phyloP scores from a whole-genome alignment of 2,113 vertebrate genomes.

The Polyodon spathula region DNA sequence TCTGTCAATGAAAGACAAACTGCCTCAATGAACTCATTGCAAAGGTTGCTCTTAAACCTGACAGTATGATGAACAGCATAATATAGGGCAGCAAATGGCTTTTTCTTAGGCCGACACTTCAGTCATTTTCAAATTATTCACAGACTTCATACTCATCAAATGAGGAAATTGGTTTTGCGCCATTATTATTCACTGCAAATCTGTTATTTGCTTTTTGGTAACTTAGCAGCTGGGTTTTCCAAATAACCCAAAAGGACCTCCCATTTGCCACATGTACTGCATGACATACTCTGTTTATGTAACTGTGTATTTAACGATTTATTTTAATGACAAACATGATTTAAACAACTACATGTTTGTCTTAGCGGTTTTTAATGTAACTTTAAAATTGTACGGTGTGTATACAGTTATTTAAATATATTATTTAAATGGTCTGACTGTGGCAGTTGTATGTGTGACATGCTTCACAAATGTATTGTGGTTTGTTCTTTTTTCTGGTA shows the following conservation, averaged over 20 bases:
- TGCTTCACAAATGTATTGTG: too few relatives aligned
- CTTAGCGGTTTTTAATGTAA: too few relatives aligned
- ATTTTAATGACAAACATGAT: too few relatives aligned
- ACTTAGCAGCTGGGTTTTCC: background rate
- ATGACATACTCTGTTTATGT: too few relatives aligned
- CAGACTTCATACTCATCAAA: background rate
- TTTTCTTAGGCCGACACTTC: background rate
- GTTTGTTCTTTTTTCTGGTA: too few relatives aligned
- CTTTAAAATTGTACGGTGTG: too few relatives aligned
- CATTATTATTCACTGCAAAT: background rate
- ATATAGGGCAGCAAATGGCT: conserved; percentile 2
- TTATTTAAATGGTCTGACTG: too few relatives aligned
- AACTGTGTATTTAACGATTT: too few relatives aligned
- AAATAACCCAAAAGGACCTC: background rate
- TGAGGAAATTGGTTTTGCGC: conserved; percentile 5
- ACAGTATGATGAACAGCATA: conserved; percentile 7
- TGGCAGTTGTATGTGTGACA: too few relatives aligned
- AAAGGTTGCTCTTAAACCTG: conserved; percentile 8
- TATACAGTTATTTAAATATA: too few relatives aligned
- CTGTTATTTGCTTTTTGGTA: background rate
- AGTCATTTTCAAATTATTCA: conserved; percentile 9
- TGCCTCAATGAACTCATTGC: conserved; percentile 1
- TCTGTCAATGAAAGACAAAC: background rate
- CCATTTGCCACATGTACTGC: too few relatives aligned
- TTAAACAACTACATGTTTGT: too few relatives aligned